These are phyloP conservation scores for Scaptomyza tumidula DNA, from an alignment of 2,888 invertebrate species.

Conservation along the genomic window DNA sequence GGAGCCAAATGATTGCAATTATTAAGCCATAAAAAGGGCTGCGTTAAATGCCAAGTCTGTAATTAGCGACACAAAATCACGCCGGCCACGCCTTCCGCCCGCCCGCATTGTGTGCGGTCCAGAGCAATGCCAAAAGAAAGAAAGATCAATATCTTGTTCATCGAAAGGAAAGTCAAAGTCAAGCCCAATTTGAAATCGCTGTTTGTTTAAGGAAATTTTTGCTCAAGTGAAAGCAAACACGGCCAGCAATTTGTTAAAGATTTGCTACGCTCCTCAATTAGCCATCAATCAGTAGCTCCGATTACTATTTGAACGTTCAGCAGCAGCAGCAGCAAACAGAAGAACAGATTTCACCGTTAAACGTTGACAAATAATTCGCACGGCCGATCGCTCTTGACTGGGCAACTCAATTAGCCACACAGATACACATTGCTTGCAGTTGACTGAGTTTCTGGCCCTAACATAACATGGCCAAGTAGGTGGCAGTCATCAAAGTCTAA, in stretches of 20 bases:
- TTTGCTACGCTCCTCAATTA: conserved; percentile 61
- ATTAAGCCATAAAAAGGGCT: conserved; percentile 76
- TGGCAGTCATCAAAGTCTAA: conserved; percentile 55
- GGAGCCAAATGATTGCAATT: conserved; percentile 67
- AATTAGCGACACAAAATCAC: conserved; percentile 83
- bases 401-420: conserved; percentile 78
- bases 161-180: conserved; percentile 32
- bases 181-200: conserved; percentile 36
- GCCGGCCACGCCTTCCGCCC: conserved; percentile 57
- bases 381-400: conserved; percentile 64
- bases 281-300: conserved; percentile 64
- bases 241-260: conserved; percentile 69
- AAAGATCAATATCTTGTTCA: conserved; percentile 29
- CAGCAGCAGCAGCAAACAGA: conserved; percentile 31
- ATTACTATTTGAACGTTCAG: conserved; percentile 50
- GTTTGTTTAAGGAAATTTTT: conserved; percentile 73
- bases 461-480: conserved; percentile 64
- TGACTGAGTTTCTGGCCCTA: conserved; percentile 60
- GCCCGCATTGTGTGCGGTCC: conserved; percentile 58
- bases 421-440: conserved; percentile 62
- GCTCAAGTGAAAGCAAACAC: conserved; percentile 40
- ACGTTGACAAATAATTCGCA: conserved; percentile 77
- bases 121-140: conserved; percentile 26
- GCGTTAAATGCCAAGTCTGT: conserved; percentile 75
- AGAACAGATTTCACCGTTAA: conserved; percentile 69